Evolutionary conservation across 2,888 invertebrate species (phyloP).

Genomic region (Epirrhoe tristata): DNA sequence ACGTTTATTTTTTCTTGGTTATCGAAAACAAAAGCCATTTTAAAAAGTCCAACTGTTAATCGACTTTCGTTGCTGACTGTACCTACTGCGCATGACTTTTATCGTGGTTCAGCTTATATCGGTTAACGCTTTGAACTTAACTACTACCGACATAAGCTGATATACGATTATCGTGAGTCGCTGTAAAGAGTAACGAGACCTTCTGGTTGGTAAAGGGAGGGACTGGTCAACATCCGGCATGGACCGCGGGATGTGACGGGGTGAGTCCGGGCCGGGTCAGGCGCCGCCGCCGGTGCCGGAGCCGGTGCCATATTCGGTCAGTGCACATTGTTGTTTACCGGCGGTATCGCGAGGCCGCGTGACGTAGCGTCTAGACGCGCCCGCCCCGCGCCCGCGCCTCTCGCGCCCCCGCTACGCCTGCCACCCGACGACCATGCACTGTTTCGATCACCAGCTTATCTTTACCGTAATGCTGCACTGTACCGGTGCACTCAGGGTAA

Average conservation of each 20-base stretch:
- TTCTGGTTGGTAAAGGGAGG: constrained; percentile 1
- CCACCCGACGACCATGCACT: constrained; percentile 69
- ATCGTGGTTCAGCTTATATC: neutral
- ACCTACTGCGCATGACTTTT: too few species aligned
- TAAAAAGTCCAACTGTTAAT: too few species aligned
- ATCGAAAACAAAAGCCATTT: too few species aligned
- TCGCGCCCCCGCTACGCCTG: constrained; percentile 50
- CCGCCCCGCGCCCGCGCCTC: constrained; percentile 59
- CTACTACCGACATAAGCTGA: neutral
- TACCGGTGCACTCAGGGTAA: constrained; percentile 60
- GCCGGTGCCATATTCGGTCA: constrained; percentile 84
- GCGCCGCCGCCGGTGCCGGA: constrained; percentile 63
- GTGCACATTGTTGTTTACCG: constrained; percentile 85
- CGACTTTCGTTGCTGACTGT: too few species aligned
- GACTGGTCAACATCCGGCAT: constrained; percentile 26
- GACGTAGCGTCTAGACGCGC: constrained; percentile 85
- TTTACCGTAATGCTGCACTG: constrained; percentile 80
- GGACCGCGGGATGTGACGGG: constrained; percentile 46
- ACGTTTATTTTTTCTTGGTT: too few species aligned
- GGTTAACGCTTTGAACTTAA: neutral
- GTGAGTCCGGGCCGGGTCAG: constrained; percentile 53
- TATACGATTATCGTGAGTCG: neutral
- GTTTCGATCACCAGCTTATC: constrained; percentile 82
- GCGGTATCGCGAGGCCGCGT: constrained; percentile 86
- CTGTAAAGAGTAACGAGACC: neutral